Evolutionary conservation across 2,113 vertebrate genomes (phyloP).

Genomic region (Ptilorrhoa leucosticta): DNA sequence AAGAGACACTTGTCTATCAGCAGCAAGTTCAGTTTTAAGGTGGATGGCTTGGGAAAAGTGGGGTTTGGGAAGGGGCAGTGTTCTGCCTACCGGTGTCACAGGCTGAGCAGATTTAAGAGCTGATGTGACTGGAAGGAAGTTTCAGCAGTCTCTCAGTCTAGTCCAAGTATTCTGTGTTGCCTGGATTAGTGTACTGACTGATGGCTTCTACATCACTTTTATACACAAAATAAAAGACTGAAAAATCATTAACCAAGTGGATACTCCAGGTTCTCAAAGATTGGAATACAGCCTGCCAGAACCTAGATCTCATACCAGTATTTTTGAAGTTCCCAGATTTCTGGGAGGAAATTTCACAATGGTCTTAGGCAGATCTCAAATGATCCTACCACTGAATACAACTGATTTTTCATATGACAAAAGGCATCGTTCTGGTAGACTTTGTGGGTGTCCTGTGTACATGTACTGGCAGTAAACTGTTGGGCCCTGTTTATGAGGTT

Average conservation of each 20-base stretch:
- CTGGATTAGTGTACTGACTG: not conserved
- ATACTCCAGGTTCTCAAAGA: not conserved
- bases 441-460: not conserved
- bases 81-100: not conserved
- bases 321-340: not conserved
- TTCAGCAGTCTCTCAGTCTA: not conserved
- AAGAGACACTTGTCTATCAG: not conserved
- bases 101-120: not conserved
- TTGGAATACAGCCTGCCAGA: not conserved
- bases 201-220: not conserved
- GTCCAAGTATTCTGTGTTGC: not conserved
- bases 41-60: not conserved
- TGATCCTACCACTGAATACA: not conserved
- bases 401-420: not conserved
- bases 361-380: not conserved
- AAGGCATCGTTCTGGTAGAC: not conserved
- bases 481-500: not conserved
- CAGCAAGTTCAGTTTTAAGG: not conserved
- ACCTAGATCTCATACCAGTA: not conserved
- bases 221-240: not conserved
- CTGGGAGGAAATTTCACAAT: not conserved
- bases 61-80: not conserved
- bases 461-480: rapidly evolving
- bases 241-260: not conserved
- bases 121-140: not conserved